These are phyloP conservation scores for Craseonycteris thonglongyai DNA, from an alignment of 2,113 vertebrate species.

Conservation along the genomic window DNA sequence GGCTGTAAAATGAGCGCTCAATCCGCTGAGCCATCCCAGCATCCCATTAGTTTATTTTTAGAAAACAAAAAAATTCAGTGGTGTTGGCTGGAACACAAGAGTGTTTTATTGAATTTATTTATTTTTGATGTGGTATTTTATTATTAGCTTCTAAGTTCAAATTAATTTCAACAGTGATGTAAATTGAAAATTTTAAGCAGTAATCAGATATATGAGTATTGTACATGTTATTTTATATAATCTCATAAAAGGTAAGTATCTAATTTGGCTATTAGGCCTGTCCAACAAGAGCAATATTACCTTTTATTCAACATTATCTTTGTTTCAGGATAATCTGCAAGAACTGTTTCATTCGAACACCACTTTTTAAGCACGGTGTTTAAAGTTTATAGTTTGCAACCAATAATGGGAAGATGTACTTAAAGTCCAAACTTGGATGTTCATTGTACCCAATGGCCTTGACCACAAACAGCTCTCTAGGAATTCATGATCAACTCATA, in stretches of 20 bases:
- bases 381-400: constrained; percentile 23
- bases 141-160: background rate
- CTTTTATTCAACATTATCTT: background rate
- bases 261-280: background rate
- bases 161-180: constrained; percentile 15
- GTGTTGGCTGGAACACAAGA: background rate
- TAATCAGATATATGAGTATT: background rate
- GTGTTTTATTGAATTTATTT: background rate
- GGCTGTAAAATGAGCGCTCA: no score
- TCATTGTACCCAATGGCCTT: constrained; percentile 19
- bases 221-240: background rate
- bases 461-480: constrained; percentile 64
- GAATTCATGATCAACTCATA: constrained; percentile 67
- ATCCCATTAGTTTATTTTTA: background rate
- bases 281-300: background rate
- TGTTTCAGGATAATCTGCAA: background rate
- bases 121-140: background rate
- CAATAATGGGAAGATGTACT: background rate
- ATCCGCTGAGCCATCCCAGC: no score
- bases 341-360: constrained; percentile 11
- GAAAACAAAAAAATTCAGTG: background rate
- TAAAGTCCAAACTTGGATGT: background rate
- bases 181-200: background rate
- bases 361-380: background rate
- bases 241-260: background rate